Conservation (phyloP, 2,888 invertebrate species). For the Calameuta idolon region DNA sequence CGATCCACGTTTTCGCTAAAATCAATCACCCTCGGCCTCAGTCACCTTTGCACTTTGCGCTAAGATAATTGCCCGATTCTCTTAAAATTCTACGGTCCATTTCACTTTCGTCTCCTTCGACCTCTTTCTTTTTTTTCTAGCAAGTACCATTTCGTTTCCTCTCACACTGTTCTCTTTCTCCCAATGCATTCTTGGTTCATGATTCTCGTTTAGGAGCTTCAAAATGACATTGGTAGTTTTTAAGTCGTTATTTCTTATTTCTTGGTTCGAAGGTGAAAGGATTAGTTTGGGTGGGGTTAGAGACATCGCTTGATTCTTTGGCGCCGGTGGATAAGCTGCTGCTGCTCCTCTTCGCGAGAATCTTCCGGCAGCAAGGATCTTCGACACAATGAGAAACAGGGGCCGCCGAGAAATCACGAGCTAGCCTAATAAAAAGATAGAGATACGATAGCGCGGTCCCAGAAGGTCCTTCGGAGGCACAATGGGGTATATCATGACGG, state of each 20-base stretch:
- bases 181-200: not conserved
- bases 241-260: not conserved
- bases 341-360: not conserved
- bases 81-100: not conserved
- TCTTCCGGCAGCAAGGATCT: not conserved
- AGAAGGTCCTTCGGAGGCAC: slow-evolving; percentile 58
- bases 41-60: slow-evolving; percentile 50
- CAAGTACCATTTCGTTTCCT: not conserved
- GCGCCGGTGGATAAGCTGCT: not conserved
- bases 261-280: not conserved
- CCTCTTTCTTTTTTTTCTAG: not conserved
- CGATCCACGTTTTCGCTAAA: slow-evolving; percentile 65
- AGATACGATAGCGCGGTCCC: slow-evolving; percentile 56
- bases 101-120: not conserved
- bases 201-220: not conserved
- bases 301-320: not conserved
- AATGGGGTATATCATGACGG: slow-evolving; percentile 63
- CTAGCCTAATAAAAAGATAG: slow-evolving; percentile 59
- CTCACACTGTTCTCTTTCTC: too few relatives aligned
- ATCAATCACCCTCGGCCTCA: slow-evolving; percentile 60
- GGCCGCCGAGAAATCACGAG: slow-evolving; percentile 45
- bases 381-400: slow-evolving; percentile 46
- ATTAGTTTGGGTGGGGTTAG: not conserved
- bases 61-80: not conserved
- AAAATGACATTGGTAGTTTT: not conserved